Conservation (phyloP, 2,888 invertebrate genomes). For the Sarcophaga subvicina region DNA sequence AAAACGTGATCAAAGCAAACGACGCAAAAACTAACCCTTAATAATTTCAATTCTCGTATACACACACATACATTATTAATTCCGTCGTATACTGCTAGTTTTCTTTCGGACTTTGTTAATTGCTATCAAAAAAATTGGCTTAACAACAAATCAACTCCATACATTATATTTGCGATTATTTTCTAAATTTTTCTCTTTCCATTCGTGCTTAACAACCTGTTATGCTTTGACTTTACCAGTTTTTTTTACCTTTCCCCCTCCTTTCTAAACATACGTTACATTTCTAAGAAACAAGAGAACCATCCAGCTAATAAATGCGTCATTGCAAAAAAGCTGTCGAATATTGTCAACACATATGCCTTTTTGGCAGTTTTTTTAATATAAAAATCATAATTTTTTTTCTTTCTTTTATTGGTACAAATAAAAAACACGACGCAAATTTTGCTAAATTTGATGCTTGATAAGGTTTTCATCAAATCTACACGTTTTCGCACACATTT, state of each 20-base stretch:
- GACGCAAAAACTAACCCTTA: slow-evolving; percentile 33
- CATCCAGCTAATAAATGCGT: slow-evolving; percentile 23
- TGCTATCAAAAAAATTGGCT: not conserved
- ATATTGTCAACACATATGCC: not conserved
- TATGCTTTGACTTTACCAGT: not conserved
- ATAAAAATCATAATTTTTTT: no score
- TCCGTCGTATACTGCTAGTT: no score
- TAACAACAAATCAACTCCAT: not conserved
- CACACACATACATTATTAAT: not conserved
- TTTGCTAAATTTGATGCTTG: no score
- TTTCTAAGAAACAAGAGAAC: not conserved
- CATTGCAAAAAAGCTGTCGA: slow-evolving; percentile 23
- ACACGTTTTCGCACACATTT: slow-evolving; percentile 32
- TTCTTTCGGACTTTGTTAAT: slow-evolving; percentile 1
- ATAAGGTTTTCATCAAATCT: not conserved
- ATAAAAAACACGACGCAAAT: no score
- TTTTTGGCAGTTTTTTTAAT: no score
- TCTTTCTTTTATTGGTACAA: no score
- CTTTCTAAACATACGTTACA: not conserved
- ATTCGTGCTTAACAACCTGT: slow-evolving; percentile 36
- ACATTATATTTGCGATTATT: not conserved
- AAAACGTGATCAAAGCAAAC: not conserved
- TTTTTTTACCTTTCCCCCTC: not conserved
- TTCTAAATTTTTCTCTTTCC: slow-evolving; percentile 1
- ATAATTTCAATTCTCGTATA: slow-evolving; percentile 1